Percentiles rank a stretch among this genome's conserved stretches.
phyloP scores from a whole-genome alignment of 2,888 invertebrate genomes.

The Punctoribates punctum region DNA sequence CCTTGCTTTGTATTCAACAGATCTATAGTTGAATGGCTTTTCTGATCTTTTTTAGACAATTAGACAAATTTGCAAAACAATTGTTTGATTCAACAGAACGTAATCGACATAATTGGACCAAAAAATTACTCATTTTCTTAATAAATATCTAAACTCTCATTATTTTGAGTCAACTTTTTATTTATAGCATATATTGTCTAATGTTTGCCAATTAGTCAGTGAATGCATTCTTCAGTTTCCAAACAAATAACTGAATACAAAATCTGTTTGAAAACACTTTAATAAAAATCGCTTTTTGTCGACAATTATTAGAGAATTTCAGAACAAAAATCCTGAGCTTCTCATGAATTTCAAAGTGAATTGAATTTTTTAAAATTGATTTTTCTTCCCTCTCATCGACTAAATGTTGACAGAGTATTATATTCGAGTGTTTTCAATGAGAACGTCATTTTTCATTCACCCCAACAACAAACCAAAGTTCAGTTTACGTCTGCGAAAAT shows the following conservation, averaged over 20 bases:
- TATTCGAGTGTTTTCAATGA: too few relatives aligned
- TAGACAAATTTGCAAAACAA: constrained; percentile 5
- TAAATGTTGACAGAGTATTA: too few relatives aligned
- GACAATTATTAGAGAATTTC: too few relatives aligned
- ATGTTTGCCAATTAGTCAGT: constrained; percentile 20
- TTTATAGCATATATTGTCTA: constrained; percentile 13
- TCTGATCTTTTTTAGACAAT: constrained; percentile 17
- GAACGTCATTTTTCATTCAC: too few relatives aligned
- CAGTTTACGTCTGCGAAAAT: too few relatives aligned
- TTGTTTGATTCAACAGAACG: background rate
- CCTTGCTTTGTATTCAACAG: background rate
- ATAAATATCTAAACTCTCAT: background rate
- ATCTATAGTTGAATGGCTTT: constrained; percentile 25
- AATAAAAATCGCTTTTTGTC: background rate
- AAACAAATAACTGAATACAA: background rate
- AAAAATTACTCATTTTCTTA: background rate
- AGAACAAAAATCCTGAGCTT: too few relatives aligned
- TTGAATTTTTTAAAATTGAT: too few relatives aligned
- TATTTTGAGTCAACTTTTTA: background rate
- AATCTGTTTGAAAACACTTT: background rate
- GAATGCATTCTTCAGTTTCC: background rate
- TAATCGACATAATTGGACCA: constrained; percentile 13
- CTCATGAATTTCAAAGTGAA: too few relatives aligned
- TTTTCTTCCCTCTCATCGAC: too few relatives aligned
- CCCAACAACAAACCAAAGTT: too few relatives aligned